These are phyloP conservation scores for Drosophila sp. DNA, from an alignment of 1,140 invertebrate genomes.

Conservation along the genomic window DNA sequence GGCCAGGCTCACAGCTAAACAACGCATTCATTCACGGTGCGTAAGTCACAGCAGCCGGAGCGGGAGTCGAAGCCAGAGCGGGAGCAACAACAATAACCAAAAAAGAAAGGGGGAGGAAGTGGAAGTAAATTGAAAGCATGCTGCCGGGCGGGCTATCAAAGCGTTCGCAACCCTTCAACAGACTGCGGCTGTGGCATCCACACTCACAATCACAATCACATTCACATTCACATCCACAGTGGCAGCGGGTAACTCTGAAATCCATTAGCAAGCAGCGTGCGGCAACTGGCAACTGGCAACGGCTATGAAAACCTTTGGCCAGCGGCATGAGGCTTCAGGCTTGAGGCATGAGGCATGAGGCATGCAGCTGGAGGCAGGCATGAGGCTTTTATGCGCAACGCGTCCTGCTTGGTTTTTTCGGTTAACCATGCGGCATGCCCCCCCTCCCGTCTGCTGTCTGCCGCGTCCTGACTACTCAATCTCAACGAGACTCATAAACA, in stretches of 20 bases:
- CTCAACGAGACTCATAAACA: conserved; percentile 83
- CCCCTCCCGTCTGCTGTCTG: conserved; percentile 48
- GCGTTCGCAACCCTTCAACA: conserved; percentile 68
- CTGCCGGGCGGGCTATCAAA: conserved; percentile 58
- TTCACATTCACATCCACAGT: no score
- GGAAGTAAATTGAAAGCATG: conserved; percentile 81
- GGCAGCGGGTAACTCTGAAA: conserved; percentile 65
- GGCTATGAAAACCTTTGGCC: conserved; percentile 25
- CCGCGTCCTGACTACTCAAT: conserved; percentile 60
- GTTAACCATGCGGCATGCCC: conserved; percentile 82
- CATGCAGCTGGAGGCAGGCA: conserved; percentile 39
- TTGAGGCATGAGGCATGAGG: conserved; percentile 4
- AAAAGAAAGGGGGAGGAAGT: conserved; percentile 65
- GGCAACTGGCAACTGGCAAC: conserved; percentile 45
- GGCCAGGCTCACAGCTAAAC: conserved; percentile 41
- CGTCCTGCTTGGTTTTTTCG: conserved; percentile 80
- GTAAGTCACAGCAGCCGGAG: conserved; percentile 72
- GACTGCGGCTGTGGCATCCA: conserved; percentile 33
- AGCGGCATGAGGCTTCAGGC: conserved; percentile 17
- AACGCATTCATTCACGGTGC: conserved; percentile 79
- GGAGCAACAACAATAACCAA: conserved; percentile 47
- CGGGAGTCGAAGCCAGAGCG: background rate
- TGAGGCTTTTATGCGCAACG: conserved; percentile 80
- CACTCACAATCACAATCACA: no score
- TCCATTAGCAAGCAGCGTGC: conserved; percentile 81